phyloP scores from a whole-genome alignment of 2,797 vertebrate genomes.

The Neostethus bicornis region DNA sequence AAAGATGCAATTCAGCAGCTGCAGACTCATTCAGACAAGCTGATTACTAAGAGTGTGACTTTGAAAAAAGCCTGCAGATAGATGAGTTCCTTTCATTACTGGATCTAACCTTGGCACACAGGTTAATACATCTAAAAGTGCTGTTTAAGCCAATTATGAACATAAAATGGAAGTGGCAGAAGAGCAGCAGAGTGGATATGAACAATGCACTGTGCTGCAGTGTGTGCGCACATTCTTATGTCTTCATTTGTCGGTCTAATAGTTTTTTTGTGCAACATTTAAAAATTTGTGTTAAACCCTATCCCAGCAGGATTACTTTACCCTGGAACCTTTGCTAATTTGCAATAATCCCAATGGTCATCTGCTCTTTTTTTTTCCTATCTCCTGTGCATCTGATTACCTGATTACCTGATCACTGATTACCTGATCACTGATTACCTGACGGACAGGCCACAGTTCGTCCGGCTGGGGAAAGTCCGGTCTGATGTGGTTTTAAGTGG shows the following conservation, averaged over 20 bases:
- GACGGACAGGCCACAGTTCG: too few relatives aligned
- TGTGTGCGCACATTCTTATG: not conserved
- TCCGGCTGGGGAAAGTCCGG: too few relatives aligned
- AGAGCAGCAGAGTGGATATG: constrained; percentile 14
- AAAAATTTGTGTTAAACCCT: not conserved
- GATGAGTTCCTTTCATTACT: constrained; percentile 44
- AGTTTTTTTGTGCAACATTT: not conserved
- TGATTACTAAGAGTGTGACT: constrained; percentile 14
- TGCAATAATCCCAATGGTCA: too few relatives aligned
- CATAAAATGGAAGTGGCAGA: constrained; percentile 36
- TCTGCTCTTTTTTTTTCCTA: too few relatives aligned
- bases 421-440: too few relatives aligned
- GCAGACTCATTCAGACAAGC: constrained; percentile 8
- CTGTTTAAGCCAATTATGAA: constrained; percentile 53
- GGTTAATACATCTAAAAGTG: constrained; percentile 52
- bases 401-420: too few relatives aligned
- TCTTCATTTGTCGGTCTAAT: not conserved
- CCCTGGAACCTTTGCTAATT: too few relatives aligned
- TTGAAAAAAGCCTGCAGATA: constrained; percentile 47
- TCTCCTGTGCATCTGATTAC: too few relatives aligned
- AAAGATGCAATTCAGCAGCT: constrained; percentile 29
- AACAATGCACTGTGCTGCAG: constrained; percentile 8
- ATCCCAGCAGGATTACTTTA: too few relatives aligned
- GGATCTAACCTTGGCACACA: constrained; percentile 48
- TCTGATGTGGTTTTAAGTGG: too few relatives aligned